These are phyloP conservation scores for Orthosia gracilis DNA, from an alignment of 2,888 invertebrate species.

Conservation along the genomic window DNA sequence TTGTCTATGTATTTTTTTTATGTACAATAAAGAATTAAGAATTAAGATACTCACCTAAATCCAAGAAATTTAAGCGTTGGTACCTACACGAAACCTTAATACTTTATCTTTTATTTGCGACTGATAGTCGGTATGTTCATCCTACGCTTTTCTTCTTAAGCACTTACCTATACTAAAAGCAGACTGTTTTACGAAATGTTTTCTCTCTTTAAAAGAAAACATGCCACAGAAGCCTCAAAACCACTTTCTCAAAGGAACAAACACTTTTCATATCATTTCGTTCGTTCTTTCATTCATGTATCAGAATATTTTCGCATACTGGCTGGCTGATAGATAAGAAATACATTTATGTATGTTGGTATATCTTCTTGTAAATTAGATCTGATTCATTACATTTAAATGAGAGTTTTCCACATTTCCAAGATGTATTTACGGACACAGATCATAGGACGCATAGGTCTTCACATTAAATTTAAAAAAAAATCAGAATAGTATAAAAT, in stretches of 20 bases:
- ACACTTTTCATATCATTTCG: slow-evolving; percentile 22
- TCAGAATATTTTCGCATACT: background rate
- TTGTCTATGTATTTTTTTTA: too few relatives aligned
- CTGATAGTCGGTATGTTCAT: background rate
- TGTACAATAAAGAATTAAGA: too few relatives aligned
- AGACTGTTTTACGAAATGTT: slow-evolving; percentile 4
- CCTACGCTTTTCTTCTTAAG: background rate
- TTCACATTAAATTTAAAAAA: too few relatives aligned
- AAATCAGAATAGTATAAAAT: too few relatives aligned
- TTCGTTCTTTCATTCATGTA: slow-evolving; percentile 18
- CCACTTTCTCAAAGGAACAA: slow-evolving; percentile 38
- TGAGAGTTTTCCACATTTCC: background rate
- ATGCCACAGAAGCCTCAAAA: slow-evolving; percentile 23
- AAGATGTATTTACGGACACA: too few relatives aligned
- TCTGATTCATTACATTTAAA: background rate
- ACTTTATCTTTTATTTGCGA: too few relatives aligned
- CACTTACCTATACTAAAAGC: slow-evolving; percentile 16
- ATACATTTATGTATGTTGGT: too few relatives aligned
- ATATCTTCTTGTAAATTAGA: too few relatives aligned
- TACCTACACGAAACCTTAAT: too few relatives aligned
- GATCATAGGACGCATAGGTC: too few relatives aligned
- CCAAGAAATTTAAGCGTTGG: too few relatives aligned
- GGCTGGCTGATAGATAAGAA: background rate
- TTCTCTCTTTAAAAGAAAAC: slow-evolving; percentile 23
- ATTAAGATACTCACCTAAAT: too few relatives aligned